Conservation (phyloP, 2,797 vertebrate genomes). For the Threskiornis aethiopicus region DNA sequence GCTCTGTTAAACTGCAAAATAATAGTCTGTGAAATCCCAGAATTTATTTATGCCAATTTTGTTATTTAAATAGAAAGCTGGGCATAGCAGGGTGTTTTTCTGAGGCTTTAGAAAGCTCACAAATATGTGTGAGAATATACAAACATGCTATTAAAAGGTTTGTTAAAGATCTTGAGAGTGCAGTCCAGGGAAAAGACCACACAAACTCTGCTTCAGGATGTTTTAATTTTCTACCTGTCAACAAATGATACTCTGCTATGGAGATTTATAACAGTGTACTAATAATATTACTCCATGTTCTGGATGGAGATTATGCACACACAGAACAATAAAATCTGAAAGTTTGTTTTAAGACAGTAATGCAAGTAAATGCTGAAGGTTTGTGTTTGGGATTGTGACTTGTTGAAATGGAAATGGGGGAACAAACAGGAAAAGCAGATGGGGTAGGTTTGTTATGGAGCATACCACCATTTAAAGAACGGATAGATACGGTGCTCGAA, state of each 20-base stretch:
- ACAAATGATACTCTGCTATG: neutral
- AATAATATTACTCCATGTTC: neutral
- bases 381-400: neutral
- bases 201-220: constrained; percentile 8
- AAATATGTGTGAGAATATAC: neutral
- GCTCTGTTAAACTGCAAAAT: neutral
- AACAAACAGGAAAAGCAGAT: neutral
- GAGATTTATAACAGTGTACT: neutral
- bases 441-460: neutral
- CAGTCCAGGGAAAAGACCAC: constrained; percentile 13
- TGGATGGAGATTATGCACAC: neutral
- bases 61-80: neutral
- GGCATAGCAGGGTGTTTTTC: neutral
- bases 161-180: neutral
- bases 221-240: constrained; percentile 40
- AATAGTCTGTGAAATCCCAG: neutral
- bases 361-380: neutral
- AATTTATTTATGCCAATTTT: neutral
- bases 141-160: neutral
- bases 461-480: neutral
- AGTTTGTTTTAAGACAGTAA: neutral
- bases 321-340: neutral
- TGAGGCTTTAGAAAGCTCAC: neutral
- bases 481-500: too few species aligned
- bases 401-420: neutral